These are phyloP conservation scores for Drosophila hamatofila DNA, from an alignment of 2,888 invertebrate genomes.

Conservation along the genomic window DNA sequence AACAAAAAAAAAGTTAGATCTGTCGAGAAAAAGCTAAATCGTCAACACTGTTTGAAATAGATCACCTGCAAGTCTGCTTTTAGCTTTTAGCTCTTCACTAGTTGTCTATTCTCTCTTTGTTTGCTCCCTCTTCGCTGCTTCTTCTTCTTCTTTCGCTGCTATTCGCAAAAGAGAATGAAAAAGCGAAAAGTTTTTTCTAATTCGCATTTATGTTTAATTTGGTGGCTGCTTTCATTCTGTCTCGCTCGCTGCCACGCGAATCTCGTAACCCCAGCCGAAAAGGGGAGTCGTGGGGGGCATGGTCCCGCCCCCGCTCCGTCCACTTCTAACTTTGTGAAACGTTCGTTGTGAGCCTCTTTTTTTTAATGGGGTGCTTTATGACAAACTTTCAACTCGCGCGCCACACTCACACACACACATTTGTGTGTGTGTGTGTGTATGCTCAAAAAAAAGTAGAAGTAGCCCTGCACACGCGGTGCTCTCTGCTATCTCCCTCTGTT, in stretches of 20 bases:
- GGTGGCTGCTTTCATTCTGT: conserved; percentile 40
- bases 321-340: conserved; percentile 23
- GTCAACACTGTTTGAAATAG: neutral
- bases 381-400: conserved; percentile 81
- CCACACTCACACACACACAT: conserved; percentile 10
- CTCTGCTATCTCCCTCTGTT: neutral
- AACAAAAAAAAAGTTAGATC: neutral
- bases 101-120: neutral
- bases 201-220: conserved; percentile 81
- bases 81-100: neutral
- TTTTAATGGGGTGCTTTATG: conserved; percentile 83
- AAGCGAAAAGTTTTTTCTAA: conserved; percentile 67
- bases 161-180: neutral
- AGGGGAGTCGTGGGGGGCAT: neutral
- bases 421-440: conserved; percentile 23
- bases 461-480: conserved; percentile 22
- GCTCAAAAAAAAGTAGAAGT: conserved; percentile 54
- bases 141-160: neutral
- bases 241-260: conserved; percentile 29
- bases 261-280: conserved; percentile 27
- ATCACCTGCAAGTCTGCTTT: neutral
- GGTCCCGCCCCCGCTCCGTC: neutral
- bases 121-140: too few relatives aligned
- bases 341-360: conserved; percentile 64
- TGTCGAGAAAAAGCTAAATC: neutral